These are phyloP conservation scores for Rhagonycha fulva DNA, from an alignment of 2,888 invertebrate genomes.

Conservation along the genomic window DNA sequence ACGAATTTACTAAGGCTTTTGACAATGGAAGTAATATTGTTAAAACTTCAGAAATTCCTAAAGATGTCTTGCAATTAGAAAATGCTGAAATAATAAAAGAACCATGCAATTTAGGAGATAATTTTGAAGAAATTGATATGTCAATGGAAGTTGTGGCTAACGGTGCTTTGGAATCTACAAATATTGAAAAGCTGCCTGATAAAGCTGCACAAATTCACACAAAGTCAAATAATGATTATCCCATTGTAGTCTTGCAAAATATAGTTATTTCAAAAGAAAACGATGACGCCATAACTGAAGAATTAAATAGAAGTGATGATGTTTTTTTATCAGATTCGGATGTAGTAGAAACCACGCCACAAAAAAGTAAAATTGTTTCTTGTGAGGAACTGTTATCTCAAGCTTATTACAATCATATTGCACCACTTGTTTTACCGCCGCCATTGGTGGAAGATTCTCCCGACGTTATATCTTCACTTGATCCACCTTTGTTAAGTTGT, in stretches of 20 bases:
- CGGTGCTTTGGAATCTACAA: not conserved
- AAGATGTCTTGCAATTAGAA: not conserved
- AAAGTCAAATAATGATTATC: not conserved
- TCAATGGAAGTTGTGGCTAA: conserved; percentile 13
- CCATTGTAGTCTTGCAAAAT: not conserved
- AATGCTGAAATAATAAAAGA: not conserved
- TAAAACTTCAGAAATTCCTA: not conserved
- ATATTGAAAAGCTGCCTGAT: conserved; percentile 6
- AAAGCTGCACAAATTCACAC: conserved; percentile 20
- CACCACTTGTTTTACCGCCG: conserved; percentile 6
- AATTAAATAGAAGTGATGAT: conserved; percentile 21
- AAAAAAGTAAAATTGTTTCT: conserved; percentile 26
- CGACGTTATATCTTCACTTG: conserved; percentile 5
- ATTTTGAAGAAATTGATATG: conserved; percentile 17
- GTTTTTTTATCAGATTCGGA: conserved; percentile 39
- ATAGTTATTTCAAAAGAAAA: not conserved
- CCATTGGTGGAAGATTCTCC: conserved; percentile 9
- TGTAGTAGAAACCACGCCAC: conserved; percentile 46
- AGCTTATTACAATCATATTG: conserved; percentile 9
- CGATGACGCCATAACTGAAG: not conserved
- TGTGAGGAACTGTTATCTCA: conserved; percentile 12
- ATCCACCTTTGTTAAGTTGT: conserved; percentile 7
- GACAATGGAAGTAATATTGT: not conserved
- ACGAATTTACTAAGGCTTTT: conserved; percentile 14
- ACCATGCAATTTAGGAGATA: conserved; percentile 11